Conservation (phyloP, 2,888 invertebrate genomes). For the Pocota personata region DNA sequence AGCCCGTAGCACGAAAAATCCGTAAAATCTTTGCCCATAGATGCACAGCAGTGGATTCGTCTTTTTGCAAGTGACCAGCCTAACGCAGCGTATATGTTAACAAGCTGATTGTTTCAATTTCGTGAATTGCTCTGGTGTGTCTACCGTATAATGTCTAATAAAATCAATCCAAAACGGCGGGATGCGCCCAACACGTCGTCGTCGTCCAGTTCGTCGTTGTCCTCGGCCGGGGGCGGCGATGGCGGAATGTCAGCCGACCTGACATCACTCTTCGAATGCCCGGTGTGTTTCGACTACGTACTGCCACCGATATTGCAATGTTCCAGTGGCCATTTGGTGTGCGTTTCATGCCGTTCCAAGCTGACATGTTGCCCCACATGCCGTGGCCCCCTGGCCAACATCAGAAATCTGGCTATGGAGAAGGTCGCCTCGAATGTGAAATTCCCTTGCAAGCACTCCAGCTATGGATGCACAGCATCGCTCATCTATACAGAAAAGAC, state of each 20-base stretch:
- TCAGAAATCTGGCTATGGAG: conserved; percentile 99
- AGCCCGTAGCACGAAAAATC: background rate
- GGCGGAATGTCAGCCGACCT: conserved; percentile 90
- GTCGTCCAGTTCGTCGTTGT: conserved; percentile 82
- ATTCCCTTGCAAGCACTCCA: conserved; percentile 99
- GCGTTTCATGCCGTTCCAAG: conserved; percentile 98
- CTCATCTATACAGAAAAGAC: conserved; percentile 98
- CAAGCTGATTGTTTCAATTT: conserved; percentile 74
- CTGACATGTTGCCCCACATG: conserved; percentile 99
- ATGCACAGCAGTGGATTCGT: conserved; percentile 23
- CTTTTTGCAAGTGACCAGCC: conserved; percentile 12
- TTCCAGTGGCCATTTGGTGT: conserved; percentile 99
- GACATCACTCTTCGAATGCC: conserved; percentile 96
- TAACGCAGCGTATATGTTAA: conserved; percentile 68
- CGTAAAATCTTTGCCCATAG: background rate
- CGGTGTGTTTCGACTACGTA: conserved; percentile 99
- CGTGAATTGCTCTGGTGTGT: conserved; percentile 74
- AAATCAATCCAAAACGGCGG: conserved; percentile 82
- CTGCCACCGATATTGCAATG: conserved; percentile 99
- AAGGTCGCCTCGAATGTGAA: conserved; percentile 99
- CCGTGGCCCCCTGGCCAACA: conserved; percentile 97
- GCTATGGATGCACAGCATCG: conserved; percentile 96
- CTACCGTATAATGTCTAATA: conserved; percentile 80
- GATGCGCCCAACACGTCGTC: conserved; percentile 82
- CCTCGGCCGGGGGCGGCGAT: conserved; percentile 82